Conservation (phyloP, 37 sponge, comb jelly and placozoan species). For the Beroe ovata region DNA sequence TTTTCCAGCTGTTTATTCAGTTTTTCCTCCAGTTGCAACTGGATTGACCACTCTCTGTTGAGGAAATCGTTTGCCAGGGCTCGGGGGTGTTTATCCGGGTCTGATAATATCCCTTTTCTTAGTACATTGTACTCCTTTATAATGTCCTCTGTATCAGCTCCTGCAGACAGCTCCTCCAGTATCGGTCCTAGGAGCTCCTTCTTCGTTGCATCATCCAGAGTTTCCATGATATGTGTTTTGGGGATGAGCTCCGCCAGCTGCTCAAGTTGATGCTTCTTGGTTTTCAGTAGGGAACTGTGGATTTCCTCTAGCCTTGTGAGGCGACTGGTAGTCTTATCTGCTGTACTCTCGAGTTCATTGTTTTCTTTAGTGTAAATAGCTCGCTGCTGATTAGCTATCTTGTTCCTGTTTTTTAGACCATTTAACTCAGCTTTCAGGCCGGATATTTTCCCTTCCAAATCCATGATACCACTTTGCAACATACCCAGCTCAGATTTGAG, state of each 20-base stretch:
- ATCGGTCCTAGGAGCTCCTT: constrained; percentile 37
- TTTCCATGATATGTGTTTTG: constrained; percentile 19
- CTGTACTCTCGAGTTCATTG: not conserved
- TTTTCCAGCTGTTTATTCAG: constrained; percentile 14
- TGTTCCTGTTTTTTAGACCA: constrained; percentile 6
- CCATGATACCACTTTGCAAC: constrained; percentile 12
- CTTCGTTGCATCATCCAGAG: constrained; percentile 8
- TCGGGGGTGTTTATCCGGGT: not conserved
- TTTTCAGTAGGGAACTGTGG: not conserved
- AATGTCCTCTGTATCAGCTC: not conserved
- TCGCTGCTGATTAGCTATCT: not conserved
- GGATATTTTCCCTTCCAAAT: constrained; percentile 21
- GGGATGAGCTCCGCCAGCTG: constrained; percentile 22
- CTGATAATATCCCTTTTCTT: constrained; percentile 4
- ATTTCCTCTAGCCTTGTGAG: constrained; percentile 1
- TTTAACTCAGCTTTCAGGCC: not conserved
- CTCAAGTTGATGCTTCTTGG: constrained; percentile 25
- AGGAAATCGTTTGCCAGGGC: constrained; percentile 36
- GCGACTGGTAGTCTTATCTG: not conserved
- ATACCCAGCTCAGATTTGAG: constrained; percentile 37
- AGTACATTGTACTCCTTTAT: not conserved
- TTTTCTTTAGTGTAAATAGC: not conserved
- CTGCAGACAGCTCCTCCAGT: not conserved
- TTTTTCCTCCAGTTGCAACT: not conserved
- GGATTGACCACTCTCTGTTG: not conserved